These are phyloP conservation scores for Phainopepla nitens DNA, from an alignment of 2,113 vertebrate genomes.

Conservation along the genomic window DNA sequence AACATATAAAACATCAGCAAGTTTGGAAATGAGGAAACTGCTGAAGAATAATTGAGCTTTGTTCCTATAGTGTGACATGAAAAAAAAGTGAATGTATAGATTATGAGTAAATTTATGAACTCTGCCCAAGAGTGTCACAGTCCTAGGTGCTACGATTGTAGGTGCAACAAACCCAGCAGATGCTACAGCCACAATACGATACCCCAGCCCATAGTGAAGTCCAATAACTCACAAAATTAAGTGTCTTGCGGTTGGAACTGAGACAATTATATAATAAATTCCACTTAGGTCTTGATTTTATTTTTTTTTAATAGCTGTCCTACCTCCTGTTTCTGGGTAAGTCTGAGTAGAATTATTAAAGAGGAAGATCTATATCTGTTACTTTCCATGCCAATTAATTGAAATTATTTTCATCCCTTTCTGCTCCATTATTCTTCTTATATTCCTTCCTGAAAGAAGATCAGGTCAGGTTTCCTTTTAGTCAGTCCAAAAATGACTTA, in stretches of 20 bases:
- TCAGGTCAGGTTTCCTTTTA: background rate
- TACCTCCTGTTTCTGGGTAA: background rate
- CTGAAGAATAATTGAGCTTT: background rate
- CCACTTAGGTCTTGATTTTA: background rate
- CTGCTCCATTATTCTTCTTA: background rate
- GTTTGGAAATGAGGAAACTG: background rate
- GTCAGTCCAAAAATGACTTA: background rate
- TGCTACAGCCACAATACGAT: background rate
- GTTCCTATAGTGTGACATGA: background rate
- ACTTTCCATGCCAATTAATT: background rate
- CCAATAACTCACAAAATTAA: background rate
- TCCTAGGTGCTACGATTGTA: background rate
- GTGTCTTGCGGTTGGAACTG: background rate
- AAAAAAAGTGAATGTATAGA: background rate
- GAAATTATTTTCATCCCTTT: background rate
- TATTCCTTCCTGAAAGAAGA: background rate
- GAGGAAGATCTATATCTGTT: background rate
- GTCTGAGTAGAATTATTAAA: background rate
- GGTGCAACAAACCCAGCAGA: background rate
- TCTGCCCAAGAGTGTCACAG: background rate
- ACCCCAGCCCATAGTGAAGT: background rate
- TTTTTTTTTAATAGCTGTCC: accelerated
- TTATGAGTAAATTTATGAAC: background rate
- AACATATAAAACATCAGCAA: background rate
- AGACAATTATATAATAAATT: background rate